phyloP scores from a whole-genome alignment of 2,113 vertebrate genomes.

The Megaceryle torquata region DNA sequence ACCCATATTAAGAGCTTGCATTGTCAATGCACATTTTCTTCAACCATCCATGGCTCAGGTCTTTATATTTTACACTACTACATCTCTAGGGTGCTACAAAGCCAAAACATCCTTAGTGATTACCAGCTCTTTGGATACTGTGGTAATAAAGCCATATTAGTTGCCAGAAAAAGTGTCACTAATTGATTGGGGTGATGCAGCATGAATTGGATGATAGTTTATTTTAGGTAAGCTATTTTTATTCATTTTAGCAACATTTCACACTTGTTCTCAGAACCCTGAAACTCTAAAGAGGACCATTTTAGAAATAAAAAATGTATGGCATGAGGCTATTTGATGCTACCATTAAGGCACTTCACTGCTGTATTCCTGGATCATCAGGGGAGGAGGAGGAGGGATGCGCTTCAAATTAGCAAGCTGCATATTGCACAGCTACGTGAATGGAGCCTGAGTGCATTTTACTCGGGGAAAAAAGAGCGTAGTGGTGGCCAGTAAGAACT shows the following conservation, averaged over 20 bases:
- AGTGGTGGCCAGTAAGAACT: background rate
- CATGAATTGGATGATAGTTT: background rate
- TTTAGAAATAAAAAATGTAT: constrained; percentile 61
- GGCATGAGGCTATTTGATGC: constrained; percentile 28
- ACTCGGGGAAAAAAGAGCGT: background rate
- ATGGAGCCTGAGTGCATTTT: background rate
- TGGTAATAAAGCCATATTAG: background rate
- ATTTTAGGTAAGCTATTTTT: background rate
- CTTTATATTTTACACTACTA: background rate
- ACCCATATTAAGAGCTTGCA: background rate
- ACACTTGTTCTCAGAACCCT: background rate
- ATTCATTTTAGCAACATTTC: background rate
- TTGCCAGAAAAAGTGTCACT: background rate
- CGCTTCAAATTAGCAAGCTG: background rate
- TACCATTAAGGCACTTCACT: constrained; percentile 39
- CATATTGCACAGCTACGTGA: background rate
- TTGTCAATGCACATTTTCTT: background rate
- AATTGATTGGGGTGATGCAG: background rate
- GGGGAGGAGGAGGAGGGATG: constrained; percentile 10
- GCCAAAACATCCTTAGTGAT: background rate
- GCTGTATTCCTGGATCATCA: background rate
- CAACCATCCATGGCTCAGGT: background rate
- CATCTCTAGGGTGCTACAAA: background rate
- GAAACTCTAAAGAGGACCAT: background rate
- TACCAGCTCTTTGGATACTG: background rate